phyloP scores from a whole-genome alignment of 2,797 vertebrate genomes.

The Nannoperca australis region DNA sequence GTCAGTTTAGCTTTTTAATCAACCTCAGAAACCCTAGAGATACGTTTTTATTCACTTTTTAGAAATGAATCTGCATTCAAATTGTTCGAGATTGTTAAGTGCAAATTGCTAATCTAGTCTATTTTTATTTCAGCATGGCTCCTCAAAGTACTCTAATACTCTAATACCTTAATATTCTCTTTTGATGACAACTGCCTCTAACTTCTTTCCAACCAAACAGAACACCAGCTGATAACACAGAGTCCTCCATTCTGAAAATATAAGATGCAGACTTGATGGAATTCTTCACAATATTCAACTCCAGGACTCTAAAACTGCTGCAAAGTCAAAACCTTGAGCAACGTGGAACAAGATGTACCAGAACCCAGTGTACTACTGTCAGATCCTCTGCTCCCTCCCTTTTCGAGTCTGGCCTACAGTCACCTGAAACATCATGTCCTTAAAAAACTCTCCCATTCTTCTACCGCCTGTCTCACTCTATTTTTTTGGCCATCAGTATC shows the following conservation, averaged over 20 bases:
- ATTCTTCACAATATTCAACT: background rate
- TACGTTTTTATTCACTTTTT: too few relatives aligned
- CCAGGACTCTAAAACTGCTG: background rate
- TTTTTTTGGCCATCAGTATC: background rate
- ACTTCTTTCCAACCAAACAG: background rate
- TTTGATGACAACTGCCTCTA: background rate
- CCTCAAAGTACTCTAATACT: too few relatives aligned
- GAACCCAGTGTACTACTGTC: background rate
- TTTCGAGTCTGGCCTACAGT: background rate
- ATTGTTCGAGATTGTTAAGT: too few relatives aligned
- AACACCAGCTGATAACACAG: background rate
- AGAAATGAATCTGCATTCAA: too few relatives aligned
- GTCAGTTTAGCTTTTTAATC: too few relatives aligned
- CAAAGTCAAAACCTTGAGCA: background rate
- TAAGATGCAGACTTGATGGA: background rate
- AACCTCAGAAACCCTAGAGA: too few relatives aligned
- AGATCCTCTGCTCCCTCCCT: background rate
- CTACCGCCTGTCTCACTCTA: background rate
- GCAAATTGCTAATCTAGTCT: background rate
- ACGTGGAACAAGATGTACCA: background rate
- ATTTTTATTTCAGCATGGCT: background rate
- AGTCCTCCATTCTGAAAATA: background rate
- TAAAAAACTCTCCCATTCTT: background rate
- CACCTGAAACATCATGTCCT: background rate
- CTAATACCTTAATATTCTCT: background rate